Evolutionary conservation across 2,797 vertebrate genomes (phyloP).

Genomic region (Pyrocephalus nanus): DNA sequence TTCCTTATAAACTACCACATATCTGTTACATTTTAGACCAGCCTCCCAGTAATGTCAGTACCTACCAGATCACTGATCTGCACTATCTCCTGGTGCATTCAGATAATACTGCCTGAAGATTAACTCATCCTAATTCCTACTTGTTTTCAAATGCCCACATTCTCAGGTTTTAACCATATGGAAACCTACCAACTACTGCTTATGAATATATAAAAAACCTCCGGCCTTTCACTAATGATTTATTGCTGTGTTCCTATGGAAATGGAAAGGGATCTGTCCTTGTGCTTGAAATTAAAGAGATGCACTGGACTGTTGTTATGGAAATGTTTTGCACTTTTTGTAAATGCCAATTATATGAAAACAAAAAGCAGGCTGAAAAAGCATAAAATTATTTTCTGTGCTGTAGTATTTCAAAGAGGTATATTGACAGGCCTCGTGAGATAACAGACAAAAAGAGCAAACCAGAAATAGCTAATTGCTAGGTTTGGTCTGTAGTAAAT

Average conservation of each 20-base stretch:
- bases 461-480: slow-evolving; percentile 20
- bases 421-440: neutral
- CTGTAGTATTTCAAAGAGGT: neutral
- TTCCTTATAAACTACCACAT: neutral
- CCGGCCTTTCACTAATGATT: neutral
- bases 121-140: neutral
- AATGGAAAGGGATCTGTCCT: neutral
- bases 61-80: neutral
- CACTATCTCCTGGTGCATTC: neutral
- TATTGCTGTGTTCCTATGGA: neutral
- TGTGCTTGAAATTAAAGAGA: neutral
- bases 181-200: neutral
- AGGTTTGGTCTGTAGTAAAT: neutral
- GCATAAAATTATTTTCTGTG: neutral
- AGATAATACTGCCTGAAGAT: neutral
- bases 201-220: neutral
- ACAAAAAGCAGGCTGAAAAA: neutral
- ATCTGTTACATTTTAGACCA: neutral
- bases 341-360: slow-evolving; percentile 4
- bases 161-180: neutral
- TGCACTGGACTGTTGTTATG: neutral
- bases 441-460: neutral
- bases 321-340: neutral
- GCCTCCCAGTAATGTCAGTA: neutral
- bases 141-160: neutral